Conservation (phyloP, 2,797 vertebrate species). For the Smutsia gigantea region DNA sequence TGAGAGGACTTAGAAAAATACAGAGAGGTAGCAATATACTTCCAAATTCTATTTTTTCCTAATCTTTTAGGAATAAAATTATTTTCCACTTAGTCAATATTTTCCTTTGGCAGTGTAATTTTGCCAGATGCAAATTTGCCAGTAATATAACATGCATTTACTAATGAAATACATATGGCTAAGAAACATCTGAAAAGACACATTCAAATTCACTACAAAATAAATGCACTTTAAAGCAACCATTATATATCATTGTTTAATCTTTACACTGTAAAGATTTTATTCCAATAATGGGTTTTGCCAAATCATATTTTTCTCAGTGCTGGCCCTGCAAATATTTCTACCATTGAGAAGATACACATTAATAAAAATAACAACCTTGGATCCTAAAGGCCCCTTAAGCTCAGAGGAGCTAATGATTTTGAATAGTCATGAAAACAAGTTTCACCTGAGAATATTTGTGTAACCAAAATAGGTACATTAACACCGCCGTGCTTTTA, state of each 20-base stretch:
- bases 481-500: neutral
- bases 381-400: neutral
- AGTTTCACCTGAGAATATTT: neutral
- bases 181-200: neutral
- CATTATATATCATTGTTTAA: neutral
- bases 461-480: neutral
- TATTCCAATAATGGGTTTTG: constrained; percentile 1
- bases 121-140: neutral
- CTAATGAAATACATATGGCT: neutral
- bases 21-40: neutral
- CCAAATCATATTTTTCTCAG: neutral
- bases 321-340: neutral
- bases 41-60: neutral
- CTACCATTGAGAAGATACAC: neutral
- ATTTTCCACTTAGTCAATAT: constrained; percentile 16
- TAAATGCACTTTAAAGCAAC: neutral
- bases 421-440: neutral
- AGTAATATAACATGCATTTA: neutral
- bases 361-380: constrained; percentile 19
- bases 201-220: neutral
- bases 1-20: neutral
- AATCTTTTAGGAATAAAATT: neutral
- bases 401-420: neutral
- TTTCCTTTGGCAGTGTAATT: neutral
- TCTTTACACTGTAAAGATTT: neutral